Conservation (phyloP, 2,888 invertebrate species). For the Cheilosia soror region DNA sequence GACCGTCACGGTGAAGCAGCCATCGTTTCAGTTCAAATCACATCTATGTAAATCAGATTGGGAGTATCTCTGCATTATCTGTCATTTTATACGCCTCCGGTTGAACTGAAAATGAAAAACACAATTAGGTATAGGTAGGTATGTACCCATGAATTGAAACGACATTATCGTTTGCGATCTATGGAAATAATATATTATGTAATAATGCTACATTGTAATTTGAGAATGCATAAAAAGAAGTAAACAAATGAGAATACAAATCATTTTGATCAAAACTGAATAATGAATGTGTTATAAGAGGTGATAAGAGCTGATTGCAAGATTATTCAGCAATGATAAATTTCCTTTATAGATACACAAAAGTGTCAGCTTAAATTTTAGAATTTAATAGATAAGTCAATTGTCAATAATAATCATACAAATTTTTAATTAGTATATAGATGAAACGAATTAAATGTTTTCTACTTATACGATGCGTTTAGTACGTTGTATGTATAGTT, state of each 20-base stretch:
- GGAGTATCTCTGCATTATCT: conserved; percentile 12
- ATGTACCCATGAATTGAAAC: not conserved
- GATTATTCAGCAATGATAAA: conserved; percentile 3
- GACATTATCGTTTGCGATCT: not conserved
- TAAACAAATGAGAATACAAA: conserved; percentile 7
- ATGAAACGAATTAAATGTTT: too few relatives aligned
- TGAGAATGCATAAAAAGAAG: conserved; percentile 4
- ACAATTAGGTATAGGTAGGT: too few relatives aligned
- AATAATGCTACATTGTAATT: not conserved
- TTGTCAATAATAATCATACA: not conserved
- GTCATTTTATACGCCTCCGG: conserved; percentile 24
- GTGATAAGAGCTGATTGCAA: conserved; percentile 7
- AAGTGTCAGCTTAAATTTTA: not conserved
- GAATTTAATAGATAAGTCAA: not conserved
- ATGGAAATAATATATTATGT: conserved; percentile 12
- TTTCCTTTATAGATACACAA: not conserved
- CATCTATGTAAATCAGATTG: conserved; percentile 53
- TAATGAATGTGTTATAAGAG: not conserved
- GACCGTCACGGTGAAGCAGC: conserved; percentile 34
- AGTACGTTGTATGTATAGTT: too few relatives aligned
- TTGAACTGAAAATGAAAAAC: conserved; percentile 25
- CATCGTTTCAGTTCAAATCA: conserved; percentile 34
- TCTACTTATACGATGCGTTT: too few relatives aligned
- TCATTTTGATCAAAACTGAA: conserved; percentile 12
- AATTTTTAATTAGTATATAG: too few relatives aligned